Evolutionary conservation across 2,888 invertebrate genomes (phyloP).

Genomic region (Synergus laeviventris): DNA sequence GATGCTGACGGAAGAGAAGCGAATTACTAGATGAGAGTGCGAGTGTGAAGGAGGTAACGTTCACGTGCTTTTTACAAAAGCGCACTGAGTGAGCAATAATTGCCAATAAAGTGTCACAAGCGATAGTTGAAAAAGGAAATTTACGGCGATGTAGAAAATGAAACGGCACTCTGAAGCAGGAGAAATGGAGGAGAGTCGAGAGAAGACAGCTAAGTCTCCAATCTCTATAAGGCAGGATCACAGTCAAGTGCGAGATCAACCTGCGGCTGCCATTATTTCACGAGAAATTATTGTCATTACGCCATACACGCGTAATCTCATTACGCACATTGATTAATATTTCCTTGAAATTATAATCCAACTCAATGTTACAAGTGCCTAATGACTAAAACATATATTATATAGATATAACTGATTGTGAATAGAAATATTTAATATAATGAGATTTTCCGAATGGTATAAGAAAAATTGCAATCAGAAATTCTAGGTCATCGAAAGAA

Average conservation of each 20-base stretch:
- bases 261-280: slow-evolving; percentile 46
- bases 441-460: neutral
- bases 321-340: slow-evolving; percentile 46
- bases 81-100: slow-evolving; percentile 35
- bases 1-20: neutral
- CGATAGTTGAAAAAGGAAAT: slow-evolving; percentile 31
- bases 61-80: slow-evolving; percentile 20
- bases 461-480: neutral
- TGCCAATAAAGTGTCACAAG: slow-evolving; percentile 37
- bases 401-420: neutral
- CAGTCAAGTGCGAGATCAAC: slow-evolving; percentile 33
- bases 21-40: neutral
- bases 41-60: slow-evolving; percentile 9
- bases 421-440: neutral
- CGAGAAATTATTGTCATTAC: slow-evolving; percentile 55
- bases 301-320: slow-evolving; percentile 48
- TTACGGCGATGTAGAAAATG: slow-evolving; percentile 38
- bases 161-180: slow-evolving; percentile 11
- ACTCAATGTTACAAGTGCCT: neutral
- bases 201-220: neutral
- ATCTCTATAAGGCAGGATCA: slow-evolving; percentile 19
- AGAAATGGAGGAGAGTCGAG: slow-evolving; percentile 24
- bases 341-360: neutral
- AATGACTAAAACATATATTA: neutral
- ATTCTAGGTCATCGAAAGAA: too few species aligned